phyloP scores from a whole-genome alignment of 2,113 vertebrate species.

The Neolamprologus falcicula region DNA sequence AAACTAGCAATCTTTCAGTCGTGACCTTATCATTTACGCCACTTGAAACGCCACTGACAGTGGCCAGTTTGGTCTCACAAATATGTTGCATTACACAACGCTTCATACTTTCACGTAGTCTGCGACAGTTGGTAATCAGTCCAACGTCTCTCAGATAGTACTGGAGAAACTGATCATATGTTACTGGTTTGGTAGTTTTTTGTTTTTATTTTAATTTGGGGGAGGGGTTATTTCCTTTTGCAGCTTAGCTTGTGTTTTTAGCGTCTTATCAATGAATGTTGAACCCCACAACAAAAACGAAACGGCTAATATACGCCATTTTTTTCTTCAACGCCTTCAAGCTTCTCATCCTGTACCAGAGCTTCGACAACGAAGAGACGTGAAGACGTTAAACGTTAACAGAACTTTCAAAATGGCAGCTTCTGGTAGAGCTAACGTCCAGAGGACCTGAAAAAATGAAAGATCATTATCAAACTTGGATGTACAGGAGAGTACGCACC shows the following conservation, averaged over 20 bases:
- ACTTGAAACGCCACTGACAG: background rate
- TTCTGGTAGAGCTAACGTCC: background rate
- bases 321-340: conserved; percentile 32
- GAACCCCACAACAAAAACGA: background rate
- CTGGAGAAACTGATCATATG: background rate
- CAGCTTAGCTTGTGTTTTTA: background rate
- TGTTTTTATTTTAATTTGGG: background rate
- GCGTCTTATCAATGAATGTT: background rate
- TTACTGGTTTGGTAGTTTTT: background rate
- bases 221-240: background rate
- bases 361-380: conserved; percentile 12
- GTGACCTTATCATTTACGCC: background rate
- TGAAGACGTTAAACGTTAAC: background rate
- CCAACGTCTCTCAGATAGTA: background rate
- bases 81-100: background rate
- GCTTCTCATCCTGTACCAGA: conserved; percentile 10
- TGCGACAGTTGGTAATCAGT: background rate
- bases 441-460: background rate
- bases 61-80: background rate
- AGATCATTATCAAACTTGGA: background rate
- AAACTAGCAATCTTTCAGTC: background rate
- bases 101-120: background rate
- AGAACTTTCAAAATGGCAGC: conserved; percentile 46
- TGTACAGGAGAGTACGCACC: conserved; percentile 21
- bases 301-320: conserved; percentile 33